Conservation (phyloP, 2,888 invertebrate genomes). For the Hybos culiciformis region DNA sequence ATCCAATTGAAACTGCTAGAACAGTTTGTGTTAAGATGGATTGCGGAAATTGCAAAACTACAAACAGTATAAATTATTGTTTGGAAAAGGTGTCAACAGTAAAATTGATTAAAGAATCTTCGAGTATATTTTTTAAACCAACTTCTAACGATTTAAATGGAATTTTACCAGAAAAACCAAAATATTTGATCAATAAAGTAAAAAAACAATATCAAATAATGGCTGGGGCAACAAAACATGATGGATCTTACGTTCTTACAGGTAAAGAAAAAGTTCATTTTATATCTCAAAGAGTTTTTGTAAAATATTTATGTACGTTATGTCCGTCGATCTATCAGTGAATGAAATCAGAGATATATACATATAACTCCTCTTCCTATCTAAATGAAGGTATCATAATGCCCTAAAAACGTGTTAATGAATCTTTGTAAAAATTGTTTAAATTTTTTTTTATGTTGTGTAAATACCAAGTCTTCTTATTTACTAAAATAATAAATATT, state of each 20-base stretch:
- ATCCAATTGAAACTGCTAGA: slow-evolving; percentile 27
- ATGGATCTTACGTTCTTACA: slow-evolving; percentile 36
- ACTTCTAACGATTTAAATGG: slow-evolving; percentile 20
- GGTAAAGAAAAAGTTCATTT: too few relatives aligned
- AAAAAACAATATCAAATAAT: slow-evolving; percentile 25
- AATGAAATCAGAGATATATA: slow-evolving; percentile 8
- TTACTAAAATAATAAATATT: neutral
- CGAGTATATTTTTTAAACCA: slow-evolving; percentile 24
- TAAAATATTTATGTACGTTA: too few relatives aligned
- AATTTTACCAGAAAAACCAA: slow-evolving; percentile 19
- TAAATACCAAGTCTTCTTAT: neutral
- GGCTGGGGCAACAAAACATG: slow-evolving; percentile 37
- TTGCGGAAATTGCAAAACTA: slow-evolving; percentile 22
- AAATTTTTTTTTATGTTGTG: neutral
- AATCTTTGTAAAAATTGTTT: too few relatives aligned
- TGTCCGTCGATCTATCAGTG: too few relatives aligned
- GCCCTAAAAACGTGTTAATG: too few relatives aligned
- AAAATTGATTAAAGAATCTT: too few relatives aligned
- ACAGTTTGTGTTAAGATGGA: slow-evolving; percentile 24
- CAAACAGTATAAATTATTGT: too few relatives aligned
- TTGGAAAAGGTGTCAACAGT: too few relatives aligned
- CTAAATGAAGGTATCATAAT: neutral
- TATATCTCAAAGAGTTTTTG: too few relatives aligned
- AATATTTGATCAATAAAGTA: slow-evolving; percentile 1
- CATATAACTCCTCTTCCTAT: neutral